A percentile compares a stretch with the other conserved stretches of the same genome.
These are phyloP conservation scores for Gyrodactylus bullatarudis DNA, from an alignment of 1,140 invertebrate genomes.

Conservation along the genomic window DNA sequence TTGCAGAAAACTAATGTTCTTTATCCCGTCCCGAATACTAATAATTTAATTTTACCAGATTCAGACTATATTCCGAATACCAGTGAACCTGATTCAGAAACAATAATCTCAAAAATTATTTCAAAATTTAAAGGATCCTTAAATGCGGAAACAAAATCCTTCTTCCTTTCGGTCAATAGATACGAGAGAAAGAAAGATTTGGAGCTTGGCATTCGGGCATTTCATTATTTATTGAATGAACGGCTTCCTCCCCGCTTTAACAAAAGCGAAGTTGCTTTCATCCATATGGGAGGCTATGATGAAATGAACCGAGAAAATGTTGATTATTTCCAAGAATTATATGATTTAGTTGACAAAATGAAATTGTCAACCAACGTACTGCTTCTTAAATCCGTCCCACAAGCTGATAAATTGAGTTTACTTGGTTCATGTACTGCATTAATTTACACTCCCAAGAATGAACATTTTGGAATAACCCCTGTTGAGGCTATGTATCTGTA, in stretches of 20 bases:
- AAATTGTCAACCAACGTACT: constrained; percentile 31
- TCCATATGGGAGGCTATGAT: constrained; percentile 92
- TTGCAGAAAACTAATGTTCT: constrained; percentile 30
- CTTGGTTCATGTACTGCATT: constrained; percentile 37
- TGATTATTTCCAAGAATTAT: constrained; percentile 45
- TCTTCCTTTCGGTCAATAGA: constrained; percentile 67
- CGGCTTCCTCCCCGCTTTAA: too few species aligned
- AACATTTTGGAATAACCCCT: constrained; percentile 98
- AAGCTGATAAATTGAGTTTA: constrained; percentile 42
- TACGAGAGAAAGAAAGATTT: constrained; percentile 90
- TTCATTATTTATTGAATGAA: constrained; percentile 22
- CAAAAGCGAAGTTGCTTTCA: constrained; percentile 26
- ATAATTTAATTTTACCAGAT: neutral
- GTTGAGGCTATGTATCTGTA: constrained; percentile 78
- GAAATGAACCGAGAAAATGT: constrained; percentile 51
- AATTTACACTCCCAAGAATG: constrained; percentile 71
- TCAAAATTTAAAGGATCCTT: neutral
- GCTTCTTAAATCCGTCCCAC: constrained; percentile 50
- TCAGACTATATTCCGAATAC: neutral
- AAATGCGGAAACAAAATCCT: neutral
- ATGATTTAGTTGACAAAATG: constrained; percentile 28
- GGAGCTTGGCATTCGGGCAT: constrained; percentile 38
- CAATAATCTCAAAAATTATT: neutral
- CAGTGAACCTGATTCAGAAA: too few species aligned
- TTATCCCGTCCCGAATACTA: constrained; percentile 64